These are phyloP conservation scores for Cepphus grylle DNA, from an alignment of 2,113 vertebrate species.

Conservation along the genomic window DNA sequence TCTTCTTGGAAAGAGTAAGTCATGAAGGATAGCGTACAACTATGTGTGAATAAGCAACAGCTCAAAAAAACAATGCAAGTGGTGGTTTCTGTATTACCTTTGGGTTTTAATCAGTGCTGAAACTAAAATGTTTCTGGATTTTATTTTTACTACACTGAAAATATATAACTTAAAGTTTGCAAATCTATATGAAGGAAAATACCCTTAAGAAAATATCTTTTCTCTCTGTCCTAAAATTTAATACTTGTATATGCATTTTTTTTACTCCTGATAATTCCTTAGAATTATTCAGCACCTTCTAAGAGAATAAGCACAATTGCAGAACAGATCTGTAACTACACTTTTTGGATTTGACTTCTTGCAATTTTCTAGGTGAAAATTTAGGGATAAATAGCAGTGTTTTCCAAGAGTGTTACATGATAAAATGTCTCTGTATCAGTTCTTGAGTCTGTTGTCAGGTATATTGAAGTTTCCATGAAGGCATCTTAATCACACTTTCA, in stretches of 20 bases:
- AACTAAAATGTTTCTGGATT: background rate
- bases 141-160: background rate
- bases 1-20: background rate
- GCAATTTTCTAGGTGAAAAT: background rate
- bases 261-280: background rate
- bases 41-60: background rate
- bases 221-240: background rate
- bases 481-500: background rate
- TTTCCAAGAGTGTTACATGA: background rate
- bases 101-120: background rate
- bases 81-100: background rate
- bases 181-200: background rate
- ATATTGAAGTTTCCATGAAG: background rate
- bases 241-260: background rate
- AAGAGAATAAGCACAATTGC: background rate
- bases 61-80: background rate
- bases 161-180: background rate
- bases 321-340: background rate
- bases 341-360: background rate
- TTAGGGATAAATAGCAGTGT: background rate
- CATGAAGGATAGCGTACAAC: too few relatives aligned
- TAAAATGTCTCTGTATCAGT: background rate
- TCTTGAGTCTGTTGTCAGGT: background rate
- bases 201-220: background rate
- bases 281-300: background rate